Evolutionary conservation across 2,888 invertebrate species (phyloP).

Genomic region (Thyatira batis): DNA sequence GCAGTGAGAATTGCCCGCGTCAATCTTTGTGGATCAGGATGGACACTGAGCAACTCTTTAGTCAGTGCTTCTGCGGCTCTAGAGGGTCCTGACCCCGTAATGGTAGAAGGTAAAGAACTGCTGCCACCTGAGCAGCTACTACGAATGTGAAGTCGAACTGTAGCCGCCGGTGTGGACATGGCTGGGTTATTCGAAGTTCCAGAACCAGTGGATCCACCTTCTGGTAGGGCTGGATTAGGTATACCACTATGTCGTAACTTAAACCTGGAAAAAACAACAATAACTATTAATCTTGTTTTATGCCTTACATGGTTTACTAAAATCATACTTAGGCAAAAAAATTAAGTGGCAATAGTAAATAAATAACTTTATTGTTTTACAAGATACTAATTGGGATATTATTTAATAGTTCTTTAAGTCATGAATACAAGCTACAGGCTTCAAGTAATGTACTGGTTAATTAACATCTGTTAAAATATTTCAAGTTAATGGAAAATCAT

Average conservation of each 20-base stretch:
- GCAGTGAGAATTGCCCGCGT: slow-evolving; percentile 79
- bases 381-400: too few relatives aligned
- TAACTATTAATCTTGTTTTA: neutral
- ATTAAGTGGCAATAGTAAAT: too few relatives aligned
- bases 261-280: slow-evolving; percentile 61
- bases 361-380: too few relatives aligned
- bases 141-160: slow-evolving; percentile 57
- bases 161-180: slow-evolving; percentile 49
- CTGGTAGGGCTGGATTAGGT: slow-evolving; percentile 74
- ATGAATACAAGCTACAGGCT: too few relatives aligned
- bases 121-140: slow-evolving; percentile 70
- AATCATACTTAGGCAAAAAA: too few relatives aligned
- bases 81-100: slow-evolving; percentile 61
- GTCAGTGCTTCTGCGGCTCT: slow-evolving; percentile 68
- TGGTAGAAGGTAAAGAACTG: slow-evolving; percentile 51
- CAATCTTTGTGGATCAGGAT: slow-evolving; percentile 77
- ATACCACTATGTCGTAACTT: slow-evolving; percentile 76
- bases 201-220: slow-evolving; percentile 71
- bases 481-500: too few relatives aligned
- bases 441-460: too few relatives aligned
- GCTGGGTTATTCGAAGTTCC: slow-evolving; percentile 54
- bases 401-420: too few relatives aligned
- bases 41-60: slow-evolving; percentile 73
- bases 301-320: too few relatives aligned
- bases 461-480: too few relatives aligned